Conservation (phyloP, 2,888 invertebrate species). For the Gryllus longicercus region DNA sequence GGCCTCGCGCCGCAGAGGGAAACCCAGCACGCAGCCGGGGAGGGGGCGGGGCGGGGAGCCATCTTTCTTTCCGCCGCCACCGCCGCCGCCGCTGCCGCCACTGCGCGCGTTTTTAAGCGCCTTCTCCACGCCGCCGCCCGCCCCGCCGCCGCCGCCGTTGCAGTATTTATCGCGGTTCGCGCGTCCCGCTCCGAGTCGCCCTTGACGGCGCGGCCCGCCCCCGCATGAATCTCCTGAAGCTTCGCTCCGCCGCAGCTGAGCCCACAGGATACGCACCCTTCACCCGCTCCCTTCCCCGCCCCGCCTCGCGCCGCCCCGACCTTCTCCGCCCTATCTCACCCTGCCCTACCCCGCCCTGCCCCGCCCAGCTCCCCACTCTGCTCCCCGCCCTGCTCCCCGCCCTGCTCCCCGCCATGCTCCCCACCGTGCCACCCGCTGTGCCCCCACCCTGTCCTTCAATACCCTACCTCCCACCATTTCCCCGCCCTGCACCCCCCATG, state of each 20-base stretch:
- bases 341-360: too few relatives aligned
- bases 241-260: slow-evolving; percentile 8
- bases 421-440: too few relatives aligned
- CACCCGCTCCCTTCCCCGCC: neutral
- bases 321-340: too few relatives aligned
- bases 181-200: slow-evolving; percentile 1
- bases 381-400: too few relatives aligned
- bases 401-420: neutral
- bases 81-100: neutral
- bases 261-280: neutral
- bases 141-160: neutral
- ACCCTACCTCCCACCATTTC: too few relatives aligned
- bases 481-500: too few relatives aligned
- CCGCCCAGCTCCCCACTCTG: neutral
- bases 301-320: too few relatives aligned
- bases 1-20: too few relatives aligned
- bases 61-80: neutral
- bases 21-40: neutral
- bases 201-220: slow-evolving; percentile 6
- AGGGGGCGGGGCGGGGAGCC: neutral
- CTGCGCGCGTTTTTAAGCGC: neutral
- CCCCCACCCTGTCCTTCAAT: too few relatives aligned
- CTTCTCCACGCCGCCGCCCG: slow-evolving; percentile 17
- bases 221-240: neutral
- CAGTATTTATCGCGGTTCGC: slow-evolving; percentile 7